Evolutionary conservation across 2,113 vertebrate genomes (phyloP).

Genomic region (Oriolus oriolus): DNA sequence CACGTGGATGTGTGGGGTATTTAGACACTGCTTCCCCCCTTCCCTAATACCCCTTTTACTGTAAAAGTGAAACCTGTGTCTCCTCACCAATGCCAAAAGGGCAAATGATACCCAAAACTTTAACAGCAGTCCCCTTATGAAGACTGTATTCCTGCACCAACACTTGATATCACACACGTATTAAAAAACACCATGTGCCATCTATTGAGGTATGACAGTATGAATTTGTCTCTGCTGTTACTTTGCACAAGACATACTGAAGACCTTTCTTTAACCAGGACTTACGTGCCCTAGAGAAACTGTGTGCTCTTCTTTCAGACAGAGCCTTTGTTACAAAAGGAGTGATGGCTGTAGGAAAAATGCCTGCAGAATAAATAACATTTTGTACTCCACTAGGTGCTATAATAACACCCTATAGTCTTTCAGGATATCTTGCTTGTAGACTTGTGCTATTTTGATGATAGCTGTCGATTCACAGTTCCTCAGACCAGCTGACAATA

Average conservation of each 20-base stretch:
- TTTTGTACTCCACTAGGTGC: slow-evolving; percentile 29
- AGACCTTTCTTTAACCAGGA: neutral
- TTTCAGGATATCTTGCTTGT: slow-evolving; percentile 29
- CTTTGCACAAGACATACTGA: neutral
- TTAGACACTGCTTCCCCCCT: neutral
- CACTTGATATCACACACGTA: neutral
- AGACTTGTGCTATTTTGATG: slow-evolving; percentile 52
- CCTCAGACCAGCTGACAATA: slow-evolving; percentile 10
- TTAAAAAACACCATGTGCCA: neutral
- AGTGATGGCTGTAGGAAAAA: neutral
- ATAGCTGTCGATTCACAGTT: slow-evolving; percentile 13
- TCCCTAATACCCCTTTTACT: neutral
- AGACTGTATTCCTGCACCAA: neutral
- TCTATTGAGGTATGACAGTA: neutral
- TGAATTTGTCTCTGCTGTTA: neutral
- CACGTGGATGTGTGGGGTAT: neutral
- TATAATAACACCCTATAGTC: slow-evolving; percentile 25
- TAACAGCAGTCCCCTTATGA: neutral
- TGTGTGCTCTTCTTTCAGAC: neutral
- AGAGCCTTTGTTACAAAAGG: neutral
- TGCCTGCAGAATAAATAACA: slow-evolving; percentile 15
- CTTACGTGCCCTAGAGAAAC: neutral
- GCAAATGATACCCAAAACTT: neutral
- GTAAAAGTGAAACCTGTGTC: neutral
- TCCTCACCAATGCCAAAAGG: neutral